Evolutionary conservation across 2,888 invertebrate genomes (phyloP), one percentile per base, ranked within the genome.

Genomic region (Amphipoea lucens): DNA sequence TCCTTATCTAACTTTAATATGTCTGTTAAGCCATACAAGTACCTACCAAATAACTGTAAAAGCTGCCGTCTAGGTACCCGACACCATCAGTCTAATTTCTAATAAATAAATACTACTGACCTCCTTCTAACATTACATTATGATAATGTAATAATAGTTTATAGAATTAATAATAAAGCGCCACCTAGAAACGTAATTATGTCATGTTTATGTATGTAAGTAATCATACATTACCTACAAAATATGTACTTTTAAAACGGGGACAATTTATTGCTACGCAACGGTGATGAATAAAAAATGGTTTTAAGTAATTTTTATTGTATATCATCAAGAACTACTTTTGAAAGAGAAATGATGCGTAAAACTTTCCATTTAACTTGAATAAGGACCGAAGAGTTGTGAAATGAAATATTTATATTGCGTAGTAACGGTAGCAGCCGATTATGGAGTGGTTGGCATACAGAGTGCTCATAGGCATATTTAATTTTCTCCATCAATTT

Each of bases 131-230:
- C n/a, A 57, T 67, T 40, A 40, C 51, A 29, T 72, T 84, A 81
- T 77, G 81, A 54, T 74, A 84, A 76, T 84, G 60, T 71, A 74
- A 84, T 73, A 68, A 81, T 54, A 81, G 75, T 78, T 73, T 71
- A 85, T 54, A 71, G 71, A 76, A 79, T 67, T 82, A 74, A 79
- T 78, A 72, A 85, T 60, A 76, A 14, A 76, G 68, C 40, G 72
- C 74, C 79, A 76, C 62, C 74, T 66, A 72, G 65, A 45, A 75
- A 57, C 74, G 62, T 75, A 57, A 79, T 74, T 78, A 63, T 54
- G 23, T 72, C 83, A 83, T 82, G 74, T 79, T 79, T 83, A 83
- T 79, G 71, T 79, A 79, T 83, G 67, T 71, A 7, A 51, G 70
- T 68, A 63, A 57, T 71, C 5, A 70, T 78, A 63, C 17, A 72